A percentile compares a stretch with the other conserved stretches of the same genome.
These are phyloP conservation scores for Machimus rusticus DNA, from an alignment of 2,888 invertebrate species.

Conservation along the genomic window DNA sequence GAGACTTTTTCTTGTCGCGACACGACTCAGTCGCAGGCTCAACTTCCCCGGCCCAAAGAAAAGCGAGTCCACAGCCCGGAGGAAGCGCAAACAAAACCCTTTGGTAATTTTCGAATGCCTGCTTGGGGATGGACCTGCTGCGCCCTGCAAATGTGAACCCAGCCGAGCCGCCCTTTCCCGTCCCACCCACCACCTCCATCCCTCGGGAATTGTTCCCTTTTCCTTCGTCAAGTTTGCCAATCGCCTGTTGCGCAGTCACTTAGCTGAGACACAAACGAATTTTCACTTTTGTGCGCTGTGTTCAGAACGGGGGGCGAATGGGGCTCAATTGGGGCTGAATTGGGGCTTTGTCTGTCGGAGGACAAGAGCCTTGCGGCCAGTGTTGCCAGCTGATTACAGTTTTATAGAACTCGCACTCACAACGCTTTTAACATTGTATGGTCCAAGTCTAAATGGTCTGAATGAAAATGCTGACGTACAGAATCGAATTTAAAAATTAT, in stretches of 20 bases:
- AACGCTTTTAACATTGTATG: too few species aligned
- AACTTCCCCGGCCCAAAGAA: not conserved
- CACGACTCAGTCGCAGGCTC: not conserved
- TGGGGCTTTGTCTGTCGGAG: not conserved
- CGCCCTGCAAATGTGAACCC: not conserved
- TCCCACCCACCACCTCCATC: not conserved
- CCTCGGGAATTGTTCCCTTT: not conserved
- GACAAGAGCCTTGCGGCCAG: not conserved
- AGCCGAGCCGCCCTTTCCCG: not conserved
- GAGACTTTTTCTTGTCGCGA: not conserved
- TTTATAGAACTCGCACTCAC: not conserved
- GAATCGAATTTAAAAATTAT: too few species aligned
- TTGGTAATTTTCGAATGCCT: not conserved
- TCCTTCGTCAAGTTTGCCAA: conserved; percentile 1
- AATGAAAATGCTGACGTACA: not conserved
- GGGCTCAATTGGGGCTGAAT: not conserved
- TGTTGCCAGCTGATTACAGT: not conserved
- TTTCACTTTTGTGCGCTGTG: not conserved
- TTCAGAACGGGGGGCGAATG: not conserved
- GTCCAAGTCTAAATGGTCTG: too few species aligned
- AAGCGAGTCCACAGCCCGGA: not conserved
- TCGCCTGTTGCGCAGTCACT: conserved; percentile 1
- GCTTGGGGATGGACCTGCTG: not conserved
- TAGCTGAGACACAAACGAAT: not conserved
- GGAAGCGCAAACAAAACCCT: not conserved